Evolutionary conservation across 2,888 invertebrate species (phyloP), one percentile per base, ranked within the genome.

Genomic region (Eudasyphora cyanicolor): DNA sequence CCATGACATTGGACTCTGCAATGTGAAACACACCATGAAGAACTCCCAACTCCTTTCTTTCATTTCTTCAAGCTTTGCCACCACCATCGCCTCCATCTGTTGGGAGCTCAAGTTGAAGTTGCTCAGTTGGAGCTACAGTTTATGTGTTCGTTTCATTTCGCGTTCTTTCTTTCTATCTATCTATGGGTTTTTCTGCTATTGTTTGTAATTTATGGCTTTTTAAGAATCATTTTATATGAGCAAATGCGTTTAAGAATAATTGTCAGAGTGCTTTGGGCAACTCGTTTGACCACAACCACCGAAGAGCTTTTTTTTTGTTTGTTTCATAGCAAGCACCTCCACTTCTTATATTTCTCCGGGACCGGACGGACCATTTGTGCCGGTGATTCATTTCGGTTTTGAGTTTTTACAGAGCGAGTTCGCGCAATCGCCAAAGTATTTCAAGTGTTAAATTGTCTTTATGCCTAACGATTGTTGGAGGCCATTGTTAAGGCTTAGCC

Each of bases 171-270:
- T n/a, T n/a, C n/a, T n/a, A n/a, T n/a, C n/a, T n/a, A n/a, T n/a
- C n/a, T n/a, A n/a, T n/a, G n/a, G n/a, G n/a, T 64, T 42, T 70
- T 75, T 42, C 27, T 75, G 45, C 49, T 79, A 42, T 64, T 17
- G 64, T 69, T 74, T 19, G 21, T 73, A 75, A 84, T 84, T 84
- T 84, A 84, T 84, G 81, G 81, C 71, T 73, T 84, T 84, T 84
- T 84, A 84, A 84, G 81, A 84, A 84, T 84, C 78, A 84, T 84
- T 84, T 84, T 84, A 84, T 81, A 81, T 81, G 81, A 84, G 75
- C 84, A 84, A 84, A 84, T 84, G 84, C 81, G 81, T 84, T 80
- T 84, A 81, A 84, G 84, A 84, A 84, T 81, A 84, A 84, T 84
- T 84, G 84, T 84, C 84, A 80, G n/a, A n/a, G 38, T 78, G 84